Evolutionary conservation across 2,113 vertebrate species (phyloP).

Genomic region (Chloropsis hardwickii): DNA sequence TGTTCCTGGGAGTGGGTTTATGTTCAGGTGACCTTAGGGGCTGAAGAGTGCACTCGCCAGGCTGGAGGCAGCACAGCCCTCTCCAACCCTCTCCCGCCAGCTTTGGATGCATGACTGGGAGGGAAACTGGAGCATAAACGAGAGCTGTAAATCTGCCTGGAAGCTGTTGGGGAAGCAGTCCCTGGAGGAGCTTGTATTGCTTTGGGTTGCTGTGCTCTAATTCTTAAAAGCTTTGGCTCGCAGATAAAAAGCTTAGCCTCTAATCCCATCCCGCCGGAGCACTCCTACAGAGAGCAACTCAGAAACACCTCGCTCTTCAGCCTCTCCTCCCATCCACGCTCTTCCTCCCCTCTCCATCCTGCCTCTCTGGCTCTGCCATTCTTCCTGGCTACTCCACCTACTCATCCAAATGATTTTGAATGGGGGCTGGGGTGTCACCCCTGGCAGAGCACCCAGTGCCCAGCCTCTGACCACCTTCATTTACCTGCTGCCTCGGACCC

Average conservation of each 20-base stretch:
- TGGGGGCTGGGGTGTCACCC: background rate
- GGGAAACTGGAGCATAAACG: background rate
- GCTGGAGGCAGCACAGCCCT: background rate
- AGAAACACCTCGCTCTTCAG: background rate
- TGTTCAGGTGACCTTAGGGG: background rate
- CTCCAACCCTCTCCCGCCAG: background rate
- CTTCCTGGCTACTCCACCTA: background rate
- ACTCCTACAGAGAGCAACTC: background rate
- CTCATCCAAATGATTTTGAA: background rate
- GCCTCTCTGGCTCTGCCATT: background rate
- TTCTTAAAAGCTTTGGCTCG: constrained; percentile 39
- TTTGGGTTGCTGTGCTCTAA: constrained; percentile 20
- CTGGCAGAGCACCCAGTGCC: background rate
- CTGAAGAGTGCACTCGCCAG: background rate
- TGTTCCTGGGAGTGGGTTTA: background rate
- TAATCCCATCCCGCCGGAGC: background rate
- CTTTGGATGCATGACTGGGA: background rate
- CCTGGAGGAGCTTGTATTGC: background rate
- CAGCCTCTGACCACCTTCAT: background rate
- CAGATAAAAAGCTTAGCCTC: constrained; percentile 47
- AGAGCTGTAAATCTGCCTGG: constrained; percentile 17
- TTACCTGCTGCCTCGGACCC: accelerated
- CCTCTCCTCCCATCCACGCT: background rate
- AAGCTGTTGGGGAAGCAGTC: constrained; percentile 12
- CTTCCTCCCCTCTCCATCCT: background rate